Evolutionary conservation across 2,888 invertebrate species (phyloP), one percentile per base, ranked within the genome.

Genomic region (Mystacides longicornis): DNA sequence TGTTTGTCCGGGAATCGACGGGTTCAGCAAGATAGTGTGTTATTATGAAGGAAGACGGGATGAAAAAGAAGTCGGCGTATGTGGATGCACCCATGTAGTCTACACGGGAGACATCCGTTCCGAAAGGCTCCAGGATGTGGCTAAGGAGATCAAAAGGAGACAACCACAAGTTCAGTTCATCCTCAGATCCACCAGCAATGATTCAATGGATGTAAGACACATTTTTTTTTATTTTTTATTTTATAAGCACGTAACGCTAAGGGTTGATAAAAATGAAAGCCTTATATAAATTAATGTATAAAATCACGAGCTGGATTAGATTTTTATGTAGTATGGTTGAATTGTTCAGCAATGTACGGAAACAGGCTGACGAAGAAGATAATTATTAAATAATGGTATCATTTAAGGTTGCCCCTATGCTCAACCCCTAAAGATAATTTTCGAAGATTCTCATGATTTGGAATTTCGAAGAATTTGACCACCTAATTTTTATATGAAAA

Each of bases 141-240:
- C 76, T 62, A 79, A 80, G 66, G 74, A 72, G 60, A 73, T 78
- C 63, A 73, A 73, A 64, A 75, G 75, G 61, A 69, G 67, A 57
- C 73, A 75, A 59, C 75, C 77, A 22, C 70, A 74, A 55, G 68
- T 77, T 62, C 81, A 81, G 69, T 72, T 81, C 61, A 68, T 81
- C 60, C 66, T 82, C 60, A 75, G 77, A 56, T 76, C 79, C 51
- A 70, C 72, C 61, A 80, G 80, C 59, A 73, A 71, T 59, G 80
- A 82, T 66, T 78, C 82, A 80, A 82, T 82, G 70, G 68, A 71
- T 47, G 20, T 3, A 1, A 20, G n/a, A n/a, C n/a, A n/a, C n/a
- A n/a, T n/a, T n/a, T n/a, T 42, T 4, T 42, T 42, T 9, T 18
- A 4, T 1, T 7, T 42, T 5, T 14, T 43, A 43, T 43, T 43